A percentile compares a stretch with the other conserved stretches of the same genome.
These are phyloP conservation scores for Hypothenemus hampei DNA, from an alignment of 1,140 invertebrate genomes.

Conservation along the genomic window DNA sequence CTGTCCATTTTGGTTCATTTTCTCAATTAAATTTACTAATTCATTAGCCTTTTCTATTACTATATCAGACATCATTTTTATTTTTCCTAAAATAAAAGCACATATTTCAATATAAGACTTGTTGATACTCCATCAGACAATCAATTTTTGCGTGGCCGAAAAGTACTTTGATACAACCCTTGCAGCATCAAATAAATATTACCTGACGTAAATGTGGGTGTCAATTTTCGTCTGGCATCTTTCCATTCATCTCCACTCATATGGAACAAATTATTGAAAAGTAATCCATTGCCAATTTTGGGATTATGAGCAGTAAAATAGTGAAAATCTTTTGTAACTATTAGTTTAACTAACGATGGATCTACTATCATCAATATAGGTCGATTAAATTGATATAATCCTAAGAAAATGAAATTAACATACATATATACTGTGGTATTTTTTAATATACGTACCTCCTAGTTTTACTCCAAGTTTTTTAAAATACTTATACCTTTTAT, in stretches of 20 bases:
- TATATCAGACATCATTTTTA: constrained; percentile 12
- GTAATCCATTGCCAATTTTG: neutral
- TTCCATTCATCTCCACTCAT: constrained; percentile 12
- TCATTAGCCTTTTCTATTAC: neutral
- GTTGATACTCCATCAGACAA: neutral
- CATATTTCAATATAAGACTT: neutral
- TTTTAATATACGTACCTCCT: neutral
- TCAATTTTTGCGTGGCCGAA: neutral
- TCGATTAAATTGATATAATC: neutral
- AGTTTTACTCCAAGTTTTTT: constrained; percentile 1
- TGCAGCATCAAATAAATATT: too few relatives aligned
- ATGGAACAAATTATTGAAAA: constrained; percentile 10
- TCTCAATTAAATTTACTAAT: neutral
- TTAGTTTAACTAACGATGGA: neutral
- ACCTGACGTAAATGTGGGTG: constrained; percentile 12
- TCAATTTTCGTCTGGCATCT: constrained; percentile 5
- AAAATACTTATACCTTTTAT: neutral
- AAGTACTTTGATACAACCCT: too few relatives aligned
- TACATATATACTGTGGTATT: neutral
- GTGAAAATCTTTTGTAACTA: neutral
- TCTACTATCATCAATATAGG: constrained; percentile 1
- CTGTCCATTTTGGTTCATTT: neutral
- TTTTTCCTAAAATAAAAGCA: constrained; percentile 13
- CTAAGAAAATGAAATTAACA: neutral
- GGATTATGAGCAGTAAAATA: constrained; percentile 9